Evolutionary conservation across 2,797 vertebrate genomes (phyloP).

Genomic region (Coluber constrictor): DNA sequence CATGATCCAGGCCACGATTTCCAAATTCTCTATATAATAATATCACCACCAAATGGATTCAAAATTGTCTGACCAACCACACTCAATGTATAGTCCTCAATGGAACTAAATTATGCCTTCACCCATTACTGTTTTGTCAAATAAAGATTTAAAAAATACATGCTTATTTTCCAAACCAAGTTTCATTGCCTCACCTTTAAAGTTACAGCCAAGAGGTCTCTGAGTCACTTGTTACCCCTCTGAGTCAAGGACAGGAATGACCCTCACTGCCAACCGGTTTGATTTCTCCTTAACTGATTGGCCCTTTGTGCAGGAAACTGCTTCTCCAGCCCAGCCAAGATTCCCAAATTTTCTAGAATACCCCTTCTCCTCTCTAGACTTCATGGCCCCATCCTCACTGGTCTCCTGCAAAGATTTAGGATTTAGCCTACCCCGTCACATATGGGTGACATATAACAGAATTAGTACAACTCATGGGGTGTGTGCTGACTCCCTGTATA

Average conservation of each 20-base stretch:
- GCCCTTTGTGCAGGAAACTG: neutral
- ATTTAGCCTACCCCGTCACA: too few relatives aligned
- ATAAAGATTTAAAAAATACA: neutral
- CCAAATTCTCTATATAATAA: too few relatives aligned
- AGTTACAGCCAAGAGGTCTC: neutral
- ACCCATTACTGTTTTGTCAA: neutral
- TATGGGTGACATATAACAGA: too few relatives aligned
- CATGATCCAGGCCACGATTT: too few relatives aligned
- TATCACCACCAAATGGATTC: neutral
- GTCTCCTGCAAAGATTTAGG: neutral
- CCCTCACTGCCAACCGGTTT: neutral
- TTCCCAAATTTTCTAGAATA: neutral
- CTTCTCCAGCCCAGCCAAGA: neutral
- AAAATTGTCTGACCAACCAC: neutral
- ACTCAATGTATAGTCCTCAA: neutral
- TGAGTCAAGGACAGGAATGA: neutral
- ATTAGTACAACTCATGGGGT: too few relatives aligned
- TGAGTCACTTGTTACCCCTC: neutral
- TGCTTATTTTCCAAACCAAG: neutral
- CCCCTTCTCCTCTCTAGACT: neutral
- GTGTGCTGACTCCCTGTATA: too few relatives aligned
- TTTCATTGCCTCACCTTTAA: too few relatives aligned
- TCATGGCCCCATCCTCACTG: neutral
- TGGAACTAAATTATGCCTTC: neutral
- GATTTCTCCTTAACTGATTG: fast-evolving